Percentiles rank a stretch among this genome's conserved stretches.
Evolutionary conservation across 2,113 vertebrate genomes (phyloP).

Genomic region (Ceuthmochares aereus): DNA sequence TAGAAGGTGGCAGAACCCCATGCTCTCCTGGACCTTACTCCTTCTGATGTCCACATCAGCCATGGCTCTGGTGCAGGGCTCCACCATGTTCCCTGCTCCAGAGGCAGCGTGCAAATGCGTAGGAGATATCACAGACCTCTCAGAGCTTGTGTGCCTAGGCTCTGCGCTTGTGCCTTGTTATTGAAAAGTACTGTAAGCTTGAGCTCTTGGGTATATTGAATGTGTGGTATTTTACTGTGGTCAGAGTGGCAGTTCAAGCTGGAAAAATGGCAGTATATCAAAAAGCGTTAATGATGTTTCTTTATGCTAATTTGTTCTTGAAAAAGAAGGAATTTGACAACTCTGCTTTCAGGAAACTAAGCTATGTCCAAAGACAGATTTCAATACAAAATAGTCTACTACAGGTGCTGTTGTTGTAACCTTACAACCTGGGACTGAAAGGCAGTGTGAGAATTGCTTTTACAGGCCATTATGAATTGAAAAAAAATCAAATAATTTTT

Average conservation of each 20-base stretch:
- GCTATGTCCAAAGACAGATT: not conserved
- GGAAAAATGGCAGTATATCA: too few relatives aligned
- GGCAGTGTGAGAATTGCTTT: not conserved
- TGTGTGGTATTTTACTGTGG: too few relatives aligned
- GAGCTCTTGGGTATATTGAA: not conserved
- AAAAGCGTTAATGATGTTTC: not conserved
- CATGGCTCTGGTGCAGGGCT: accelerated
- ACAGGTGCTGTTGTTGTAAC: not conserved
- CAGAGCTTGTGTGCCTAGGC: not conserved
- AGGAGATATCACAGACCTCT: not conserved
- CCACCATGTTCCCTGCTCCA: not conserved
- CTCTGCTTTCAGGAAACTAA: not conserved
- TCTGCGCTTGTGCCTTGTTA: not conserved
- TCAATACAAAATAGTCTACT: not conserved
- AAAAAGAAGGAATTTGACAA: not conserved
- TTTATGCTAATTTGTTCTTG: not conserved
- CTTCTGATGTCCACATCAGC: accelerated
- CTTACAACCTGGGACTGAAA: not conserved
- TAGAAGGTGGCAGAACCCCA: not conserved
- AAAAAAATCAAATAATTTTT: not conserved
- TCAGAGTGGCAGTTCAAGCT: too few relatives aligned
- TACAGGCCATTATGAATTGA: not conserved
- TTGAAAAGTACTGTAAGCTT: not conserved
- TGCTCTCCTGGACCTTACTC: not conserved
- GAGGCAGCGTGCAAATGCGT: not conserved